Evolutionary conservation across 2,797 vertebrate genomes (phyloP), one percentile per base, ranked within the genome.

Genomic region (Distichodus sexfasciatus): DNA sequence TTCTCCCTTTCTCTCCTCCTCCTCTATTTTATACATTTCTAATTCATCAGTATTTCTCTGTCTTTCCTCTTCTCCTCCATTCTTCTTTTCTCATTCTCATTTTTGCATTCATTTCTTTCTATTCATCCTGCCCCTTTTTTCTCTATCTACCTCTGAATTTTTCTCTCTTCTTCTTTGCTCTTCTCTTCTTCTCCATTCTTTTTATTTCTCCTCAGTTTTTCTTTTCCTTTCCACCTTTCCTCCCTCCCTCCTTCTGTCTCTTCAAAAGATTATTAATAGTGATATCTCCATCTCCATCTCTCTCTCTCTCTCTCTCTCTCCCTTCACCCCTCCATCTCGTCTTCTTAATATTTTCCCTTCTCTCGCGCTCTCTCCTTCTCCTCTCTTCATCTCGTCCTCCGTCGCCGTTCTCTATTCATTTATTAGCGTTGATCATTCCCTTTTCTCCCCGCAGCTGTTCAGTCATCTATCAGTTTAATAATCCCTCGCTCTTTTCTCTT

Each of bases 391-490:
- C 57, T 77, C 63, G 58, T 77, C 76, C 70, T 69, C 57, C 47
- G 83, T 86, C 84, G 84, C 86, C 87, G 86, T 85, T 89, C 86
- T 84, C 85, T 84, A 85, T 88, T 90, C 87, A 87, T 91, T 87
- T 81, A 87, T 91, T 90, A 88, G 84, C 88, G 86, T 87, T 89
- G 88, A 87, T 90, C 83, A 90, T 90, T 90, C 86, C 80, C 83
- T 83, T 82, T 86, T 87, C 81, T 81, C 85, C 87, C 87, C 81
- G 80, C 84, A 85, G 86, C 86, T 84, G 85, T 90, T 83, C 86
- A 87, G 83, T 88, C 87, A 87, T 90, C 86, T 87, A 89, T 92
- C 87, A 88, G 88, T 89, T 88, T 89, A 86, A 85, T 88, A 89
- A 87, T 90, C 88, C 82, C 74, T 51, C 60, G 31, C 59, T 31